These are phyloP conservation scores for Mola mola DNA, from an alignment of 2,113 vertebrate species.

Conservation along the genomic window DNA sequence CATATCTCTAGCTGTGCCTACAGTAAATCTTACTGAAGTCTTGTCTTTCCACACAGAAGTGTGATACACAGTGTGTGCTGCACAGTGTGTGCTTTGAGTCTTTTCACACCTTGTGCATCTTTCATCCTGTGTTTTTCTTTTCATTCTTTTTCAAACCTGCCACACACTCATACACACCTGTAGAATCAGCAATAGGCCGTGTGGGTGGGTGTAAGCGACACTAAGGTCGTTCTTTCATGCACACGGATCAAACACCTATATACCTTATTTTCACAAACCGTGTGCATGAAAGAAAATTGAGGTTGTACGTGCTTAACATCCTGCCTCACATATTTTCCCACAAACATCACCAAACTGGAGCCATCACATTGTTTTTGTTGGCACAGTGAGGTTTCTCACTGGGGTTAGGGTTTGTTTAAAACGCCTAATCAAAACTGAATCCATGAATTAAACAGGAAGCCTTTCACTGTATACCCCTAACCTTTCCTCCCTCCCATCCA, in stretches of 20 bases:
- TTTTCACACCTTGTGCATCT: too few relatives aligned
- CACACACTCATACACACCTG: too few relatives aligned
- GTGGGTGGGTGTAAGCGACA: too few relatives aligned
- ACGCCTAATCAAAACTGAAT: constrained; percentile 43
- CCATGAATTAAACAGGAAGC: constrained; percentile 70
- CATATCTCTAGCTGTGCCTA: not conserved
- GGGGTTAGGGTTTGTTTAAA: constrained; percentile 39
- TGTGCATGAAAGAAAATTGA: not conserved
- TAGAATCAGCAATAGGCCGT: too few relatives aligned
- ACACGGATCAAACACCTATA: not conserved
- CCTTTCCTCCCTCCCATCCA: constrained; percentile 55
- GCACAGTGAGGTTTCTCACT: too few relatives aligned
- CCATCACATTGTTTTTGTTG: too few relatives aligned
- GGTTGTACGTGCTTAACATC: not conserved
- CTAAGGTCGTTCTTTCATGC: not conserved
- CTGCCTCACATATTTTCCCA: too few relatives aligned
- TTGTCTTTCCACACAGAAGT: not conserved
- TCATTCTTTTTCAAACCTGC: too few relatives aligned
- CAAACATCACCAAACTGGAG: too few relatives aligned
- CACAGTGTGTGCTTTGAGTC: too few relatives aligned
- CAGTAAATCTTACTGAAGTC: constrained; percentile 7
- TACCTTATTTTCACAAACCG: not conserved
- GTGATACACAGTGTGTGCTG: too few relatives aligned
- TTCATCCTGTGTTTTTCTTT: too few relatives aligned
- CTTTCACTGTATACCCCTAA: constrained; percentile 44